A percentile compares a stretch with the other conserved stretches of the same genome.
These are phyloP conservation scores for Gopherus evgoodei DNA, from an alignment of 2,113 vertebrate genomes.

Conservation along the genomic window DNA sequence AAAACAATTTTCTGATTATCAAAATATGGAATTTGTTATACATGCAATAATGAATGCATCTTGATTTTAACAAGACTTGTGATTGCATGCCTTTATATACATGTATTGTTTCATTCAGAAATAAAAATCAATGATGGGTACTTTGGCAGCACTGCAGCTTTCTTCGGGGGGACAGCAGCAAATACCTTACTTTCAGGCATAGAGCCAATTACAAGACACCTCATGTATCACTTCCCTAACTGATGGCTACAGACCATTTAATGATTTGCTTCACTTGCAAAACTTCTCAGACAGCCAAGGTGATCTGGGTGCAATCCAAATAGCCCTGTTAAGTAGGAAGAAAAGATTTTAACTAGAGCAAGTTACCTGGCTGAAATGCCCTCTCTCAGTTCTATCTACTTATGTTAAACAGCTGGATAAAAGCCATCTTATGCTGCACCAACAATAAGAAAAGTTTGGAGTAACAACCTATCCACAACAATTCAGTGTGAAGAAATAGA, in stretches of 20 bases:
- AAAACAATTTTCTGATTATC: not conserved
- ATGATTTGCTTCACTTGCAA: not conserved
- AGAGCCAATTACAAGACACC: not conserved
- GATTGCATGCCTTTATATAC: not conserved
- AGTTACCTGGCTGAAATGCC: not conserved
- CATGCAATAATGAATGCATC: not conserved
- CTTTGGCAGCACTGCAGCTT: not conserved
- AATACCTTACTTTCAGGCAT: not conserved
- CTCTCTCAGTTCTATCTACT: not conserved
- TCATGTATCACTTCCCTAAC: not conserved
- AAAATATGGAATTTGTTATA: not conserved
- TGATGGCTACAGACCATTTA: not conserved
- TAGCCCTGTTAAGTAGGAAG: not conserved
- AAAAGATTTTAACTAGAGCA: not conserved
- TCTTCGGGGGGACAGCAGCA: not conserved
- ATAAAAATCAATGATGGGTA: not conserved
- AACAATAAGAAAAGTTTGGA: fast-evolving
- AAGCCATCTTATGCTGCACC: not conserved
- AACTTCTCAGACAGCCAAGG: not conserved
- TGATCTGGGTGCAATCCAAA: not conserved
- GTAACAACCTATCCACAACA: not conserved
- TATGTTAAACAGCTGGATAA: not conserved
- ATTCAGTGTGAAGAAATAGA: not conserved
- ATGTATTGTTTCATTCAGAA: not conserved
- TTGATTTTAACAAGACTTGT: not conserved